Evolutionary conservation across 2,113 vertebrate genomes (phyloP), one percentile per base, ranked within the genome.

Genomic region (Caranx ignobilis): DNA sequence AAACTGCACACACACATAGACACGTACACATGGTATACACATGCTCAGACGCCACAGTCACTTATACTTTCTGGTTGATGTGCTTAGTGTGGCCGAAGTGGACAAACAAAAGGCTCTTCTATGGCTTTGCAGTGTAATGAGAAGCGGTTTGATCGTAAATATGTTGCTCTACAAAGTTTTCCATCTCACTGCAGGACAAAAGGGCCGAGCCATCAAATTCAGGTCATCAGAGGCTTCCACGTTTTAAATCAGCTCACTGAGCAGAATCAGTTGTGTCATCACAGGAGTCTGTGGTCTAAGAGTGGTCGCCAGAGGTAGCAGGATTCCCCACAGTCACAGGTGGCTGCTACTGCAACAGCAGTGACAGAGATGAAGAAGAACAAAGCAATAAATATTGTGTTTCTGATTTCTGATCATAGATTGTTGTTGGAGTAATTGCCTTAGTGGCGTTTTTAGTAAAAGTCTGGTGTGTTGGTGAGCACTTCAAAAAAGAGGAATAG

Each of bases 61-160:
- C 63, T 88, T 88, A 86, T 72, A 89, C 71, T 93, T 72, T 78
- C 82, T 87, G 89, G 88, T 91, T 95, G 92, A 91, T 79, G 85
- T 87, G 87, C 86, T 91, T 81, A 93, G 86, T 93, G 91, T 92
- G 88, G 87, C 87, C 71, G 81, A 73, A 87, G 69, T 75, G 92
- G 78, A 88, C 79, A 90, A 94, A 96, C 94, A 96, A 96, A 96
- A 96, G 91, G 55, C 93, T 92, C 94, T 91, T 95, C 86, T 93
- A 86, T 79, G 57, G 91, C 88, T 82, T 89, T 91, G 88, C 76
- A 80, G 85, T 65, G 88, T 95, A 97, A 97, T 94, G 94, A 96
- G 93, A 83, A 37, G 52, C 71, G 66, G 88, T 93, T 95, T 92
- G 88, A 89, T 91, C 91, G 88, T 94, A 96, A 96, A 95, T 93